Conservation (phyloP, 53 echinoderm and acorn worm species). For the Astropecten irregularis region DNA sequence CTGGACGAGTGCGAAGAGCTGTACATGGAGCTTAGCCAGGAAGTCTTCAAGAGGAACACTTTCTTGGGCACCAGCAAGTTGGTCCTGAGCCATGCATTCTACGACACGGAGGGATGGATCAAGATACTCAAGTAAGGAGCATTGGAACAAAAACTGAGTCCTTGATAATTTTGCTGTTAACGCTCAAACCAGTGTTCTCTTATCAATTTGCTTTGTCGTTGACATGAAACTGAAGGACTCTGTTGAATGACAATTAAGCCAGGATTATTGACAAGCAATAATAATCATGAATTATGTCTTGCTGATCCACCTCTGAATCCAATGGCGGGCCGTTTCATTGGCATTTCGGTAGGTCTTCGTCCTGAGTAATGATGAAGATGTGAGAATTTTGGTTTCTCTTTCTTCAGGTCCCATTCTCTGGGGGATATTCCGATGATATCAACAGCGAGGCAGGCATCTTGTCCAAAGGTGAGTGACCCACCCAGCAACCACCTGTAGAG, state of each 20-base stretch:
- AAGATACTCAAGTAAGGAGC: slow-evolving; percentile 76
- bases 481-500: too few species aligned
- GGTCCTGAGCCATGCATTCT: slow-evolving; percentile 88
- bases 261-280: too few species aligned
- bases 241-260: not conserved
- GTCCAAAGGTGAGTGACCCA: slow-evolving; percentile 80
- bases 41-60: slow-evolving; percentile 87
- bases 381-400: too few species aligned
- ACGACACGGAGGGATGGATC: slow-evolving; percentile 95
- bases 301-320: too few species aligned
- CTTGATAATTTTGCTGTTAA: not conserved
- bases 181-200: too few species aligned
- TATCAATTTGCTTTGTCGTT: too few species aligned
- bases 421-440: slow-evolving; percentile 74
- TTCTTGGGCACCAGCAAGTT: slow-evolving; percentile 89
- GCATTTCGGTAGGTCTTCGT: too few species aligned
- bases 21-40: slow-evolving; percentile 70
- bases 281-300: too few species aligned
- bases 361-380: too few species aligned
- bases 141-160: not conserved
- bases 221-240: too few species aligned
- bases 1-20: slow-evolving; percentile 85
- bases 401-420: slow-evolving; percentile 65
- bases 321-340: too few species aligned
- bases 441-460: slow-evolving; percentile 71